Evolutionary conservation across 2,113 vertebrate genomes (phyloP).

Genomic region (Hippoglossus stenolepis): DNA sequence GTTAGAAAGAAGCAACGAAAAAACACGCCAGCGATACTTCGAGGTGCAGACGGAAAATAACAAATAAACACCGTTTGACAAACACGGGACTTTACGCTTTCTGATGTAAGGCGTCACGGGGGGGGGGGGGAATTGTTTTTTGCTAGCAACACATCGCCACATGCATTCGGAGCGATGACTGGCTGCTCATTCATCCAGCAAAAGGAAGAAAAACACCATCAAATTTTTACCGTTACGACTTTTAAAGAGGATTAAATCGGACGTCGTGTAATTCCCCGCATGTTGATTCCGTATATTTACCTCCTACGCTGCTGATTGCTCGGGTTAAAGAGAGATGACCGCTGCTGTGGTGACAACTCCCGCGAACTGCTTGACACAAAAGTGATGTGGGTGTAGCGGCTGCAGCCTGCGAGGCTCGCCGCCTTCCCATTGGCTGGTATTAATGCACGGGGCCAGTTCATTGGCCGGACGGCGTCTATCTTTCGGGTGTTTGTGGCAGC

Average conservation of each 20-base stretch:
- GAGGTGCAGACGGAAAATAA: neutral
- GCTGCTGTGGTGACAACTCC: constrained; percentile 71
- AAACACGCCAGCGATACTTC: neutral
- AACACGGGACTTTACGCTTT: neutral
- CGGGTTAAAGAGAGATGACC: constrained; percentile 28
- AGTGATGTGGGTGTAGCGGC: constrained; percentile 77
- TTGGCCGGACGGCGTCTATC: constrained; percentile 62
- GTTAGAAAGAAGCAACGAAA: neutral
- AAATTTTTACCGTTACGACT: neutral
- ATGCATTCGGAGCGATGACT: neutral
- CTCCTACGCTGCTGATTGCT: constrained; percentile 44
- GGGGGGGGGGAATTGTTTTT: neutral
- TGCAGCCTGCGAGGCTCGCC: constrained; percentile 52
- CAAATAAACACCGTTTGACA: neutral
- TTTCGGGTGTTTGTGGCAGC: constrained; percentile 74
- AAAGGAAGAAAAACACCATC: neutral
- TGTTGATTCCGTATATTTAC: constrained; percentile 36
- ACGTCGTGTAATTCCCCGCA: neutral
- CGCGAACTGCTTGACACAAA: constrained; percentile 79
- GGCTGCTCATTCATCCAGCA: constrained; percentile 46
- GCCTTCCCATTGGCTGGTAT: constrained; percentile 65
- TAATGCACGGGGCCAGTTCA: constrained; percentile 11
- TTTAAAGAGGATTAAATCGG: neutral
- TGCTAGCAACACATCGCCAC: constrained; percentile 2
- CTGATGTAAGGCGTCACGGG: neutral